Percentiles rank a stretch among this genome's conserved stretches.
phyloP scores from a whole-genome alignment of 2,888 invertebrate genomes.

The Amphiduros pacificus region DNA sequence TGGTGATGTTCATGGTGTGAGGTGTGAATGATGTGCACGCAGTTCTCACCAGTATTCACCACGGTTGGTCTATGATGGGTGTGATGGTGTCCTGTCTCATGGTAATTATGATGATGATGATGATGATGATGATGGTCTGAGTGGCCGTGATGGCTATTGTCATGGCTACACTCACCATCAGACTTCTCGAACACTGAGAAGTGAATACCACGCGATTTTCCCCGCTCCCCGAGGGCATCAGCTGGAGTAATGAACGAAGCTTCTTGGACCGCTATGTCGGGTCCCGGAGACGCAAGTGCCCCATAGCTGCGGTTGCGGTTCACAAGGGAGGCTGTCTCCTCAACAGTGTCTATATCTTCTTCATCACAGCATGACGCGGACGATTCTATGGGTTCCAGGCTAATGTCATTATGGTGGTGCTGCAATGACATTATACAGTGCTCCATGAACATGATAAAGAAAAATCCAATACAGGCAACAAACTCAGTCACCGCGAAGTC shows the following conservation, averaged over 20 bases:
- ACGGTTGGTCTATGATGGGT: slow-evolving; percentile 1
- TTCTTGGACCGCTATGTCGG: neutral
- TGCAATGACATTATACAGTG: slow-evolving; percentile 23
- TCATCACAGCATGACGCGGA: slow-evolving; percentile 1
- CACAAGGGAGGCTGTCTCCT: no score
- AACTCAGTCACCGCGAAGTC: slow-evolving; percentile 51
- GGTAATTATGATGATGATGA: slow-evolving; percentile 9
- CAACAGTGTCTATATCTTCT: neutral
- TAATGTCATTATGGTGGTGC: slow-evolving; percentile 1
- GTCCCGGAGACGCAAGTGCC: neutral
- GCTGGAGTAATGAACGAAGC: no score
- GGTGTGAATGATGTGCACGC: slow-evolving; percentile 16
- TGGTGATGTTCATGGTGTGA: slow-evolving; percentile 12
- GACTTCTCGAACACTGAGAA: no score
- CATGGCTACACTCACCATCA: neutral
- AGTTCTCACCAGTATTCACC: neutral
- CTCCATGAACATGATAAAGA: slow-evolving; percentile 49
- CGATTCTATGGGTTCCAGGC: neutral
- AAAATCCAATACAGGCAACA: slow-evolving; percentile 47
- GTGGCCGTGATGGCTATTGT: neutral
- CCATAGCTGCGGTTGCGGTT: neutral
- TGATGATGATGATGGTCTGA: slow-evolving; percentile 19
- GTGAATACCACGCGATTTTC: no score
- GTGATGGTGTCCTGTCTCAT: slow-evolving; percentile 13
- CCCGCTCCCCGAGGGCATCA: no score